Conservation (phyloP, 2,888 invertebrate species). For the Apamea crenata region DNA sequence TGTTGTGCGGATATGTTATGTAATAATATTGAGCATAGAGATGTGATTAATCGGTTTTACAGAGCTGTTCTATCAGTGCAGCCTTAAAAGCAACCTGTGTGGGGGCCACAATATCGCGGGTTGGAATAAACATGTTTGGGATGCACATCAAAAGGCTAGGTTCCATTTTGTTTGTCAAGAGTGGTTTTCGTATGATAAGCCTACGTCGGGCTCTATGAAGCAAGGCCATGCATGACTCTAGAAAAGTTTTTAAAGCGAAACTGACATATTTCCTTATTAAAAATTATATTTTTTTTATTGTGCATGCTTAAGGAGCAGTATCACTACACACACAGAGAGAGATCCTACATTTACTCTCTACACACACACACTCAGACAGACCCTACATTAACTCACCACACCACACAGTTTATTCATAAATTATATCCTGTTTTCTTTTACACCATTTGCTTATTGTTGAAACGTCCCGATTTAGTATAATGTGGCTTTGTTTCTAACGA, state of each 20-base stretch:
- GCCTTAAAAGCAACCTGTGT: background rate
- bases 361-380: no score
- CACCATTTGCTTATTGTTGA: no score
- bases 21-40: conserved; percentile 3
- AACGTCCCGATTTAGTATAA: no score
- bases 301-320: no score
- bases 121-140: conserved; percentile 2
- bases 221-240: background rate
- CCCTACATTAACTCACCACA: no score
- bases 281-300: no score
- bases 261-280: no score
- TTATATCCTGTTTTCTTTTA: no score
- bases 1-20: background rate
- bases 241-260: background rate
- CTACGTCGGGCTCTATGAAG: background rate
- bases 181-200: conserved; percentile 4
- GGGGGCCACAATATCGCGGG: conserved; percentile 4
- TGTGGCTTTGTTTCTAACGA: no score
- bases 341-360: no score
- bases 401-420: no score
- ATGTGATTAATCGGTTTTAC: background rate
- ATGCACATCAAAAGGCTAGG: background rate
- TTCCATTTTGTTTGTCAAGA: background rate
- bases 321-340: no score
- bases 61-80: background rate